phyloP scores from a whole-genome alignment of 2,888 invertebrate species.

The Thymelicus sylvestris region DNA sequence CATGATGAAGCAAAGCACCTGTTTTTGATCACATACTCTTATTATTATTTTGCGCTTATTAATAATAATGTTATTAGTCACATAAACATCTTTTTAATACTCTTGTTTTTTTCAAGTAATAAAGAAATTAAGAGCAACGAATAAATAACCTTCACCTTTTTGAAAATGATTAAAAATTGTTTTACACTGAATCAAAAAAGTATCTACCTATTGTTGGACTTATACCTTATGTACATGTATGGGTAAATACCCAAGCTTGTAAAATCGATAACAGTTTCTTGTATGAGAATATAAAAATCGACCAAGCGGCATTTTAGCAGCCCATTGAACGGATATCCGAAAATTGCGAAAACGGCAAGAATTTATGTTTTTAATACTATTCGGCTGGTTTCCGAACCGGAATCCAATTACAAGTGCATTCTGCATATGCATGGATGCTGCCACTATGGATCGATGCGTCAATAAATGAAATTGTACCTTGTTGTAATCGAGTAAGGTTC shows the following conservation, averaged over 20 bases:
- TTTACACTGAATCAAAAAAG: too few relatives aligned
- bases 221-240: too few relatives aligned
- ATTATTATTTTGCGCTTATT: too few relatives aligned
- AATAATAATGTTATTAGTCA: too few relatives aligned
- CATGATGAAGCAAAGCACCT: too few relatives aligned
- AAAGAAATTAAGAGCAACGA: too few relatives aligned
- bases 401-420: slow-evolving; percentile 36
- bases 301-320: slow-evolving; percentile 37
- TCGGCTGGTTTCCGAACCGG: slow-evolving; percentile 37
- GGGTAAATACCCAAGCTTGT: background rate
- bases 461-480: background rate
- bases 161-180: too few relatives aligned
- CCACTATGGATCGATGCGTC: slow-evolving; percentile 3
- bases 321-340: slow-evolving; percentile 38
- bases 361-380: slow-evolving; percentile 39
- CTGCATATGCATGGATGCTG: slow-evolving; percentile 34
- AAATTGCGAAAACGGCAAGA: slow-evolving; percentile 37
- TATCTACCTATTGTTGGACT: too few relatives aligned
- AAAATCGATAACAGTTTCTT: background rate
- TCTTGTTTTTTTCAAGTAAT: too few relatives aligned
- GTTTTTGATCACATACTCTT: too few relatives aligned
- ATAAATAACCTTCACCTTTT: too few relatives aligned
- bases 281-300: background rate
- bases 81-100: too few relatives aligned
- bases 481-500: background rate